Evolutionary conservation across 2,113 vertebrate species (phyloP).

Genomic region (Pterocles burchelli): DNA sequence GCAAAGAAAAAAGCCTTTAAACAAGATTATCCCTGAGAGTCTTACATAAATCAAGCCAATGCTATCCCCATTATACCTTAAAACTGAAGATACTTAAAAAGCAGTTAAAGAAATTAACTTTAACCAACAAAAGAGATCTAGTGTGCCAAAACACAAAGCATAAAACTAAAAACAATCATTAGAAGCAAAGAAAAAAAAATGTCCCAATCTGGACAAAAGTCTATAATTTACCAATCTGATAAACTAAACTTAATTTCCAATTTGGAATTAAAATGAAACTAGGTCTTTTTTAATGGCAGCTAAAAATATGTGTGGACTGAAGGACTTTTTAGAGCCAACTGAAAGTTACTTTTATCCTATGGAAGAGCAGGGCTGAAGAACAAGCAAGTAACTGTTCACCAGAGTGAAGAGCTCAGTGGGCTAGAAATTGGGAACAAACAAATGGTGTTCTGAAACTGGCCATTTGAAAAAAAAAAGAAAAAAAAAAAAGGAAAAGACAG

Average conservation of each 20-base stretch:
- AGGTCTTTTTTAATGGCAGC: conserved; percentile 69
- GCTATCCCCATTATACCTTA: conserved; percentile 62
- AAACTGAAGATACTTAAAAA: conserved; percentile 51
- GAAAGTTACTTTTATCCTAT: conserved; percentile 19
- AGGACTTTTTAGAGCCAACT: conserved; percentile 15
- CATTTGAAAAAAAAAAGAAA: neutral
- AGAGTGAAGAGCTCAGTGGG: neutral
- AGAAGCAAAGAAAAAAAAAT: conserved; percentile 56
- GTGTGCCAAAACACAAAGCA: conserved; percentile 63
- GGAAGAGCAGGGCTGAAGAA: neutral
- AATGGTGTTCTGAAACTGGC: conserved; percentile 57
- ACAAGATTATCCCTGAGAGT: conserved; percentile 81
- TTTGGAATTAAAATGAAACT: conserved; percentile 91
- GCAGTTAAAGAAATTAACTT: conserved; percentile 55
- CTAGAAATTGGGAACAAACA: neutral
- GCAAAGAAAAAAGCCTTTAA: conserved; percentile 58
- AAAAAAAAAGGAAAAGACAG: neutral
- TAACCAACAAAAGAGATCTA: conserved; percentile 44
- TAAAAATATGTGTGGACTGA: conserved; percentile 14
- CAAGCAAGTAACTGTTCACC: neutral
- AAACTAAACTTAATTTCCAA: conserved; percentile 93
- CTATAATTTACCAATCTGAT: conserved; percentile 97
- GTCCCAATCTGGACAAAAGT: conserved; percentile 89
- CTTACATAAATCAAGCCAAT: conserved; percentile 63
- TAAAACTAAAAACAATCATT: conserved; percentile 48